A percentile compares a stretch with the other conserved stretches of the same genome.
Evolutionary conservation across 2,113 vertebrate species (phyloP).

Genomic region (Catharus bicknelli): DNA sequence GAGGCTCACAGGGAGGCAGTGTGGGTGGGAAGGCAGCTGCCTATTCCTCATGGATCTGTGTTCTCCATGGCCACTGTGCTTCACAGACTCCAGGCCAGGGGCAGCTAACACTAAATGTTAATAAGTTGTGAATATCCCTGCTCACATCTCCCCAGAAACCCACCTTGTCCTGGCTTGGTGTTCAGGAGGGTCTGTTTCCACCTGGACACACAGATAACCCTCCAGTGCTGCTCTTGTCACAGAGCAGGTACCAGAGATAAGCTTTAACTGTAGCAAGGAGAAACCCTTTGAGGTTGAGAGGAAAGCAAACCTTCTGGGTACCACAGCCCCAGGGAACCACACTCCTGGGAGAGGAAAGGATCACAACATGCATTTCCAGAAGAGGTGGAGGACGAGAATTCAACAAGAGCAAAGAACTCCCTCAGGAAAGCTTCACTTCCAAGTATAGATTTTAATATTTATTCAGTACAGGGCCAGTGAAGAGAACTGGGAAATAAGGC

Average conservation of each 20-base stretch:
- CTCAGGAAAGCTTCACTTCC: constrained; percentile 8
- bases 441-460: constrained; percentile 51
- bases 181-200: not conserved
- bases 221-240: not conserved
- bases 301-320: not conserved
- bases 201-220: not conserved
- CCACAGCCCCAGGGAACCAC: not conserved
- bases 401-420: constrained; percentile 39
- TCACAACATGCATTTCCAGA: not conserved
- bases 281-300: not conserved
- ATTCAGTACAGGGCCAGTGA: constrained; percentile 28
- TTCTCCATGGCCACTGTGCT: rapidly evolving
- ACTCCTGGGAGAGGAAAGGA: not conserved
- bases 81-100: not conserved
- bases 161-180: not conserved
- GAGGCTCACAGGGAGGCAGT: not conserved
- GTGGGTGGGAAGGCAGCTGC: not conserved
- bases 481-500: constrained; percentile 21
- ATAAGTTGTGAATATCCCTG: not conserved
- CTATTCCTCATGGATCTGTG: rapidly evolving
- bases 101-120: not conserved
- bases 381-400: constrained; percentile 15
- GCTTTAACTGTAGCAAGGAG: not conserved
- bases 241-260: not conserved
- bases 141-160: not conserved